Evolutionary conservation across 2,113 vertebrate genomes (phyloP).

Genomic region (Ictalurus furcatus): DNA sequence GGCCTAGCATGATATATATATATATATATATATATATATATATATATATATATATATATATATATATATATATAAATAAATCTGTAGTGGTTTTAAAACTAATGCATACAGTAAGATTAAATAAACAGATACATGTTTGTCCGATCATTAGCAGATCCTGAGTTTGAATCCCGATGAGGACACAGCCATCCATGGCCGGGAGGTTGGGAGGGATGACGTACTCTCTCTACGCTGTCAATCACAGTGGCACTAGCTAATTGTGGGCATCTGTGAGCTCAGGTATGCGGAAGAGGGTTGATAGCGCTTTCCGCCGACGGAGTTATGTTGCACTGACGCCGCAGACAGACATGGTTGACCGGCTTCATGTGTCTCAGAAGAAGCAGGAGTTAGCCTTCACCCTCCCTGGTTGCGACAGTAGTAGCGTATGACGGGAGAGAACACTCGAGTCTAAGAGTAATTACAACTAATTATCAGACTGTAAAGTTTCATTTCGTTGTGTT

Average conservation of each 20-base stretch:
- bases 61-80: no score
- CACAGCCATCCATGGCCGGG: neutral
- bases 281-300: neutral
- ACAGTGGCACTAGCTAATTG: no score
- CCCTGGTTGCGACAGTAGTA: neutral
- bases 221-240: neutral
- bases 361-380: neutral
- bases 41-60: no score
- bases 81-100: neutral
- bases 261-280: neutral
- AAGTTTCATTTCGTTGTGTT: neutral
- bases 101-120: neutral
- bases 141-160: neutral
- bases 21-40: no score
- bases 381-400: neutral
- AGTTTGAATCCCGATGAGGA: neutral
- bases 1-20: neutral
- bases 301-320: neutral
- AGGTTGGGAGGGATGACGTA: neutral
- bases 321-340: neutral
- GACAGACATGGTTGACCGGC: neutral
- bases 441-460: neutral
- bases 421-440: neutral
- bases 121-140: neutral
- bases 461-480: neutral